Evolutionary conservation across 2,797 vertebrate genomes (phyloP).

Genomic region (Acanthurus tractus): DNA sequence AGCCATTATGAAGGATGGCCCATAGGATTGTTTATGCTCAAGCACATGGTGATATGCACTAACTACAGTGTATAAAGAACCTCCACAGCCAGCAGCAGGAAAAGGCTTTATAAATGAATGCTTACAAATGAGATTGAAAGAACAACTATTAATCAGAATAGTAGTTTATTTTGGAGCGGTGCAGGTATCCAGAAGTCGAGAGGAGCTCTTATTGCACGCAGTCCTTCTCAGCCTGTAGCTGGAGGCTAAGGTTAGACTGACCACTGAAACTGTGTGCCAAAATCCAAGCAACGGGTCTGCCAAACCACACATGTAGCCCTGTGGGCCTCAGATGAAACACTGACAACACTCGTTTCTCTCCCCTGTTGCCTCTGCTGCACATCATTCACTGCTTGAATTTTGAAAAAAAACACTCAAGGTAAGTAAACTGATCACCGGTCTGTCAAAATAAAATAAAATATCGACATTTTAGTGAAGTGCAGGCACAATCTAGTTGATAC

Average conservation of each 20-base stretch:
- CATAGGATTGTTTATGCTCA: not conserved
- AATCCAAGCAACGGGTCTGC: slow-evolving; percentile 39
- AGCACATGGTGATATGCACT: not conserved
- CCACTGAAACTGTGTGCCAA: slow-evolving; percentile 16
- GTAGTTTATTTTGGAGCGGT: slow-evolving; percentile 35
- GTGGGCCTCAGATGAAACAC: slow-evolving; percentile 26
- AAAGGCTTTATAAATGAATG: slow-evolving; percentile 4
- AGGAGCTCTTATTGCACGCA: slow-evolving; percentile 16
- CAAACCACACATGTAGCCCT: slow-evolving; percentile 44
- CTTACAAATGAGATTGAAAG: slow-evolving; percentile 25
- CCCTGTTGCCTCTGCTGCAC: slow-evolving; percentile 25
- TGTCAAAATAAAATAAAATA: slow-evolving; percentile 31
- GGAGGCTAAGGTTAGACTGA: slow-evolving; percentile 38
- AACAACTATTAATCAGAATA: slow-evolving; percentile 40
- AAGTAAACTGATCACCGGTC: slow-evolving; percentile 9
- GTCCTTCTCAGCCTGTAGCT: slow-evolving; percentile 31
- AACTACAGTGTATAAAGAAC: not conserved
- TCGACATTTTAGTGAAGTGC: not conserved
- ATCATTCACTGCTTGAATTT: slow-evolving; percentile 14
- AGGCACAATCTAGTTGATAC: not conserved
- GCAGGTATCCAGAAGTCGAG: slow-evolving; percentile 22
- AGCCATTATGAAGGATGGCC: not conserved
- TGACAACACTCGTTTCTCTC: slow-evolving; percentile 11
- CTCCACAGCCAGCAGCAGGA: not conserved
- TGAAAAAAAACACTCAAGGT: slow-evolving; percentile 20